Evolutionary conservation across 2,888 invertebrate species (phyloP).

Genomic region (Sphaerophoria rueppellii): DNA sequence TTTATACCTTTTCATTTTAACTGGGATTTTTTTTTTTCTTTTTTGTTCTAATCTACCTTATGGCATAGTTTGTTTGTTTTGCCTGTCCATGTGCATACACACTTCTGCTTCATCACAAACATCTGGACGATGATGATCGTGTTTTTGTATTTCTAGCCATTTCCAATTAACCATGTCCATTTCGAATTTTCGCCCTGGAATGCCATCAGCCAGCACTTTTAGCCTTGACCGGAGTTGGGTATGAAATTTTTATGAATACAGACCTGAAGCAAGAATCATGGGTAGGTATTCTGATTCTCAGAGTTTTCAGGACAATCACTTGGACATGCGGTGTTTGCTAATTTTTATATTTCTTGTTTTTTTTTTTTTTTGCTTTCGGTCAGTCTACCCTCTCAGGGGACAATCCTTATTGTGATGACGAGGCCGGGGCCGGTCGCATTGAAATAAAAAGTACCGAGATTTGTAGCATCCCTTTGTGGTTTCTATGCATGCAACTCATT

Average conservation of each 20-base stretch:
- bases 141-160: conserved; percentile 40
- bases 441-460: conserved; percentile 22
- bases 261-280: conserved; percentile 4
- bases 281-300: not conserved
- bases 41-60: conserved; percentile 28
- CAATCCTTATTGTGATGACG: conserved; percentile 31
- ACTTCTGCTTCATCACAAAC: no score
- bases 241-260: conserved; percentile 27
- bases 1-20: not conserved
- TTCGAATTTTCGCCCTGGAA: conserved; percentile 6
- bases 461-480: conserved; percentile 56
- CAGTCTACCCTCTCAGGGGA: conserved; percentile 50
- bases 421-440: not conserved
- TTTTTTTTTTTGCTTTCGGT: not conserved
- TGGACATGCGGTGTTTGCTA: not conserved
- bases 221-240: conserved; percentile 45
- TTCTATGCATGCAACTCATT: conserved; percentile 36
- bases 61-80: conserved; percentile 16
- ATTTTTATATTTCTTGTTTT: conserved; percentile 9
- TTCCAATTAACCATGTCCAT: conserved; percentile 68
- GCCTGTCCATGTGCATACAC: not conserved
- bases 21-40: conserved; percentile 9
- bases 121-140: conserved; percentile 8
- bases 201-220: conserved; percentile 35
- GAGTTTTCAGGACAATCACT: conserved; percentile 20